Conservation (phyloP, 2,113 vertebrate genomes). For the Megaleporinus macrocephalus region DNA sequence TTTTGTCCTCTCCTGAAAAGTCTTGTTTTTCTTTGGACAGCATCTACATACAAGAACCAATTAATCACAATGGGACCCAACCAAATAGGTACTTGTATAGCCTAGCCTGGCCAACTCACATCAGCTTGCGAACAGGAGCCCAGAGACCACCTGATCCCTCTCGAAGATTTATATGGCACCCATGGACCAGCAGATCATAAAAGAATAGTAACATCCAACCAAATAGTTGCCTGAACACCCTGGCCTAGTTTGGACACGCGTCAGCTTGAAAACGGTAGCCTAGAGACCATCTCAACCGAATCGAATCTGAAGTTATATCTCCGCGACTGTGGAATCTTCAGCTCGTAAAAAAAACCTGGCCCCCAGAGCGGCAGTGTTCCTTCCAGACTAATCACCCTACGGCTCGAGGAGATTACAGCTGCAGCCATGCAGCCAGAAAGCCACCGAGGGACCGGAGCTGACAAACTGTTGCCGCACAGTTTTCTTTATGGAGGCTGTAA, state of each 20-base stretch:
- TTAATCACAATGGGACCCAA: too few relatives aligned
- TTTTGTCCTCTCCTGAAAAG: too few relatives aligned
- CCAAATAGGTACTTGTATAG: background rate
- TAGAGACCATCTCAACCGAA: slow-evolving; percentile 40
- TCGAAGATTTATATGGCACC: background rate
- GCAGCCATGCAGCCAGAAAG: slow-evolving; percentile 29
- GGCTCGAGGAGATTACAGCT: slow-evolving; percentile 51
- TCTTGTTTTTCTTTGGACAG: too few relatives aligned
- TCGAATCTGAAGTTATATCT: slow-evolving; percentile 38
- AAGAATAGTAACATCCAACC: background rate
- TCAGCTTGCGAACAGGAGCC: background rate
- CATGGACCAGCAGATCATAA: background rate
- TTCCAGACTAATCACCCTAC: slow-evolving; percentile 45
- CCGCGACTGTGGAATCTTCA: slow-evolving; percentile 11
- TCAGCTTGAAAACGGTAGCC: slow-evolving; percentile 29
- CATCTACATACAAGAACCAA: too few relatives aligned
- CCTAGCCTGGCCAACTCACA: background rate
- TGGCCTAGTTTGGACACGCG: slow-evolving; percentile 16
- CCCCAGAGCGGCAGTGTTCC: slow-evolving; percentile 36
- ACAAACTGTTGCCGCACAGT: slow-evolving; percentile 68
- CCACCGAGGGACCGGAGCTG: slow-evolving; percentile 65
- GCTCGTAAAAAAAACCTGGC: slow-evolving; percentile 25
- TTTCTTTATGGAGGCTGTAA: slow-evolving; percentile 67
- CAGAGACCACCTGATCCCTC: background rate
- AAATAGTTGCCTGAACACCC: slow-evolving; percentile 2